Percentiles rank a stretch among this genome's conserved stretches.
Evolutionary conservation across 2,888 invertebrate genomes (phyloP).

Genomic region (Copidosoma aretas): DNA sequence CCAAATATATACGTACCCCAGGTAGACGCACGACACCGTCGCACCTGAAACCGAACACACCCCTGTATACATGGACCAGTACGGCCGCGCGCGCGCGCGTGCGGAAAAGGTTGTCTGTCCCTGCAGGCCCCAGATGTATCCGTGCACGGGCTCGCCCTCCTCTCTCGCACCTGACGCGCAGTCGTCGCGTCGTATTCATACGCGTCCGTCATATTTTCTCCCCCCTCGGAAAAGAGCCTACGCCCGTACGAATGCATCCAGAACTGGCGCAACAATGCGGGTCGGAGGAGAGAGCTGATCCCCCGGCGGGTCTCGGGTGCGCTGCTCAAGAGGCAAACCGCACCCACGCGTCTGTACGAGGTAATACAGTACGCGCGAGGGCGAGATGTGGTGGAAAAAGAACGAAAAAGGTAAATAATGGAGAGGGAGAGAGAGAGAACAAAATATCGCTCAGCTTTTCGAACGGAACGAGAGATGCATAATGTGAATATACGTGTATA

Average conservation of each 20-base stretch:
- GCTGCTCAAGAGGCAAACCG: constrained; percentile 37
- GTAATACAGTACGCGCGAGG: constrained; percentile 29
- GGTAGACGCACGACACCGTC: too few species aligned
- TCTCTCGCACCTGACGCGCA: too few species aligned
- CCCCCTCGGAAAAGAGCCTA: background rate
- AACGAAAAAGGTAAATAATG: background rate
- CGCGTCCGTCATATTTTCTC: constrained; percentile 5
- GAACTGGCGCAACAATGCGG: constrained; percentile 32
- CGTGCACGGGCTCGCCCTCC: background rate
- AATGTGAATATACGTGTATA: background rate
- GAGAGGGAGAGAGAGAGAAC: background rate
- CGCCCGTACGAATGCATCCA: constrained; percentile 24
- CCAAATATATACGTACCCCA: too few species aligned
- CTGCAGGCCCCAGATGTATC: background rate
- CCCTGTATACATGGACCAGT: too few species aligned
- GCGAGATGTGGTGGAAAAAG: background rate
- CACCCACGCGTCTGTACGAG: constrained; percentile 30
- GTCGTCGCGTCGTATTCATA: too few species aligned
- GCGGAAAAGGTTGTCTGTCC: background rate
- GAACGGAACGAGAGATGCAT: too few species aligned
- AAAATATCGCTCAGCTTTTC: background rate
- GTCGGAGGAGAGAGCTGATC: constrained; percentile 9
- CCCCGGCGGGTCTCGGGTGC: constrained; percentile 34
- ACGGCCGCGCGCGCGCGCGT: too few species aligned
- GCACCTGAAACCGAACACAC: too few species aligned